Percentiles rank a stretch among this genome's conserved stretches.
phyloP scores from a whole-genome alignment of 2,888 invertebrate genomes.

The Plemyria rubiginata region DNA sequence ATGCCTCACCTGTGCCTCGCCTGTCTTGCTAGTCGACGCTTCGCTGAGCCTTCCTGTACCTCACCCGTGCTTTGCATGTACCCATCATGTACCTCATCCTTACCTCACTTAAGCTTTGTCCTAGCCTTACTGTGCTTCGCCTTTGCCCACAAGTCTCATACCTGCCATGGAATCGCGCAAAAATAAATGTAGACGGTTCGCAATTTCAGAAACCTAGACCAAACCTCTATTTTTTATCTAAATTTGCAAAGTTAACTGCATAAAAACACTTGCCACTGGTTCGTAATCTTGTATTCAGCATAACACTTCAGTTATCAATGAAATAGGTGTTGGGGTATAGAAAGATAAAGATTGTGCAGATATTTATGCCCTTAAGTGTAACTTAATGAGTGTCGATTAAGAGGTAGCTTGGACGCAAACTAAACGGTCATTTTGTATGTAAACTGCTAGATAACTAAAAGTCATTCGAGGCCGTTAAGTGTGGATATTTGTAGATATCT shows the following conservation, averaged over 20 bases:
- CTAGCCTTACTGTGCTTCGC: no score
- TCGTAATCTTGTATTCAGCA: constrained; percentile 32
- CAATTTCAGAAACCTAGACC: no score
- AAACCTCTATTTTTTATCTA: not conserved
- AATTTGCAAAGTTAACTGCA: constrained; percentile 23
- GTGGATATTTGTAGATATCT: constrained; percentile 11
- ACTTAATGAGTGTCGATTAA: constrained; percentile 62
- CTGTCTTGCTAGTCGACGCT: not conserved
- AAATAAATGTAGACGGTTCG: no score
- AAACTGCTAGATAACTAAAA: constrained; percentile 25
- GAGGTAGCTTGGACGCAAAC: constrained; percentile 44
- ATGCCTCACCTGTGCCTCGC: not conserved
- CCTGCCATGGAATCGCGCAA: no score
- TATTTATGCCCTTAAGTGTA: constrained; percentile 29
- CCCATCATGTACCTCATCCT: not conserved
- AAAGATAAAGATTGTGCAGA: constrained; percentile 27
- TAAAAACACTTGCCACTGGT: constrained; percentile 35
- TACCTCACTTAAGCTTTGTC: not conserved
- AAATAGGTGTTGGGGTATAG: constrained; percentile 37
- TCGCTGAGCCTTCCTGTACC: no score
- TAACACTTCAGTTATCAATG: constrained; percentile 34
- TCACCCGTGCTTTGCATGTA: not conserved
- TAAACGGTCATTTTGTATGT: constrained; percentile 31
- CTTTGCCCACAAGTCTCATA: no score
- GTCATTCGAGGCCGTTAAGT: constrained; percentile 9